Base-by-base conservation (phyloP, 1,140 invertebrate genomes). In the Zaprionus taronus region DNA sequence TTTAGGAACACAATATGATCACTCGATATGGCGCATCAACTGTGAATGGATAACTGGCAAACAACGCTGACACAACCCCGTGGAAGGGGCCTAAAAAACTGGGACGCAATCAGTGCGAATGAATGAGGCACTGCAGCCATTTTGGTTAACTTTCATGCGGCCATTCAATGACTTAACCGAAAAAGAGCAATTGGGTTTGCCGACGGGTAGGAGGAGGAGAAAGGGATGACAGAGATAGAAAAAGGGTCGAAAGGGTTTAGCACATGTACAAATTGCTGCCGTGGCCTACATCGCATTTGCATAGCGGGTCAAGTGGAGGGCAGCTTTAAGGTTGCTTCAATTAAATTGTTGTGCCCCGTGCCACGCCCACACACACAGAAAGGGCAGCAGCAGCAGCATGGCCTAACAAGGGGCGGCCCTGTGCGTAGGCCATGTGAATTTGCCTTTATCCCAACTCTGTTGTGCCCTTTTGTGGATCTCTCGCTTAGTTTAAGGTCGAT, bases 311-410 rank as follows among this genome's bases (percentile, higher is more conserved):
- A 83, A 61, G 53, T 38, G 36, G n/a, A 51, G 68, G 56, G 62
- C 72, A 89, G 77, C 84, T 89, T 87, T 68, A 87, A 90, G 84
- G 84, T 79, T 73, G 81, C 72, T 77, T 90, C 85, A 87, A 87
- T 87, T 87, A 87, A 89, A 87, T 84, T 79, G 77, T 71, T 84
- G 15, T 47, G 26, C 58, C 44, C 15, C 73, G 36, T 24, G n/a
- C 67, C 68, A 79, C 17, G 36, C 20, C 20, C 41, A 79, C 62
- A 64, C 60, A 79, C 64, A 49, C 28, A 41, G 5, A 26, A 12
- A 24, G 53, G 9, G 28, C 9, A 6, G 7, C 26, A 31, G 31
- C 31, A 11, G 31, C 9, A 11, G 31, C 31, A 31, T 11, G 31
- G 20, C 17, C 20, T 44, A 34, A 31, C 60, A 64, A 22, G 60